Conservation (phyloP, 2,113 vertebrate genomes). For the Leptobrachium leishanense region DNA sequence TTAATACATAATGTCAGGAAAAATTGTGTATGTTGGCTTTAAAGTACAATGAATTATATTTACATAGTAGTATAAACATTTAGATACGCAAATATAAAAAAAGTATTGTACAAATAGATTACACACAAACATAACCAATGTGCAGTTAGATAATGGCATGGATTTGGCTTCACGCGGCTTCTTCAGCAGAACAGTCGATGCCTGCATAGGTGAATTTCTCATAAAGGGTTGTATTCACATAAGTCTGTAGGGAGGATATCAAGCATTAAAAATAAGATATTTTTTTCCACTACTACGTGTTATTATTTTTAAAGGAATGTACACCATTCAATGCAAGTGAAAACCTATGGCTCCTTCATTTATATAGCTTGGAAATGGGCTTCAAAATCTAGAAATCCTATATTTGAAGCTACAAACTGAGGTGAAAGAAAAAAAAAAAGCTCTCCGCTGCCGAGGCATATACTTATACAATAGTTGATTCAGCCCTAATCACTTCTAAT, state of each 20-base stretch:
- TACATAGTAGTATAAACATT: constrained; percentile 47
- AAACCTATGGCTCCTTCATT: neutral
- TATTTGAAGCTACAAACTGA: too few species aligned
- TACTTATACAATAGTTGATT: too few species aligned
- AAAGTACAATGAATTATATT: constrained; percentile 6
- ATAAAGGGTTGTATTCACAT: constrained; percentile 85
- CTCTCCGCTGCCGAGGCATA: too few species aligned
- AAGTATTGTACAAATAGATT: constrained; percentile 51
- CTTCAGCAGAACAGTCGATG: constrained; percentile 87
- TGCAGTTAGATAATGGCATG: neutral
- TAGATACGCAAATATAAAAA: constrained; percentile 32
- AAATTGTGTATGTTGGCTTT: neutral
- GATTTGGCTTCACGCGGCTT: constrained; percentile 69
- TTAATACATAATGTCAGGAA: neutral
- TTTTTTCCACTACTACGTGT: neutral
- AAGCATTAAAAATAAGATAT: neutral
- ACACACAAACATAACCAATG: constrained; percentile 40
- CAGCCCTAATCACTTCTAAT: too few species aligned
- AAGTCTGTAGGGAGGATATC: constrained; percentile 67
- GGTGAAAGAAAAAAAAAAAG: too few species aligned
- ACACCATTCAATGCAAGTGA: too few species aligned
- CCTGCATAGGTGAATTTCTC: constrained; percentile 88
- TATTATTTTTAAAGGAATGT: too few species aligned
- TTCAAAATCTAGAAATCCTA: too few species aligned
- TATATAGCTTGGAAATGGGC: too few species aligned